These are phyloP conservation scores for Apteryx owenii DNA, from an alignment of 2,113 vertebrate genomes.

Conservation along the genomic window DNA sequence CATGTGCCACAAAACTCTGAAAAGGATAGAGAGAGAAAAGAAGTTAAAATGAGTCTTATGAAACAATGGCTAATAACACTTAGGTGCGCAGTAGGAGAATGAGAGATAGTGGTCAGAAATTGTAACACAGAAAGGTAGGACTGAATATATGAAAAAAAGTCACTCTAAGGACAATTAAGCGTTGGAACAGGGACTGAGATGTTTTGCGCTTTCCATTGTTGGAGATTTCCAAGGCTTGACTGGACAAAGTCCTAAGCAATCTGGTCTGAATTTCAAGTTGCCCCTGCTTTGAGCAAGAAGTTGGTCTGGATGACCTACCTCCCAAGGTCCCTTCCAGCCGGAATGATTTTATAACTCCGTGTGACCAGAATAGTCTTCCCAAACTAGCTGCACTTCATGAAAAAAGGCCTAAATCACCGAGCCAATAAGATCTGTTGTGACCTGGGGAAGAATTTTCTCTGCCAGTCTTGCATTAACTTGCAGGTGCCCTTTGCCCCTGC, in stretches of 20 bases:
- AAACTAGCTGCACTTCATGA: not conserved
- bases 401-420: not conserved
- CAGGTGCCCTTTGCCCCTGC: not conserved
- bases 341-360: not conserved
- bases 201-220: not conserved
- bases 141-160: not conserved
- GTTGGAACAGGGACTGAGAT: not conserved
- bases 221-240: not conserved
- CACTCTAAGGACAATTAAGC: not conserved
- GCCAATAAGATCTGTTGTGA: not conserved
- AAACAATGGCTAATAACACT: not conserved
- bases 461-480: accelerated
- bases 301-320: not conserved
- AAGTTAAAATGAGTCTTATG: not conserved
- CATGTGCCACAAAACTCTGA: not conserved
- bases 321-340: not conserved
- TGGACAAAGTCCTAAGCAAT: not conserved
- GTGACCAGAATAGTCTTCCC: too few species aligned
- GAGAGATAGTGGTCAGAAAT: not conserved
- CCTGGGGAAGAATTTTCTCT: not conserved
- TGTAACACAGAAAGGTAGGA: not conserved
- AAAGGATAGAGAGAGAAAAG: not conserved
- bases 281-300: not conserved
- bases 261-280: not conserved
- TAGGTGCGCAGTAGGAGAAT: not conserved